phyloP scores from a whole-genome alignment of 2,797 vertebrate species.

The Dermochelys coriacea region DNA sequence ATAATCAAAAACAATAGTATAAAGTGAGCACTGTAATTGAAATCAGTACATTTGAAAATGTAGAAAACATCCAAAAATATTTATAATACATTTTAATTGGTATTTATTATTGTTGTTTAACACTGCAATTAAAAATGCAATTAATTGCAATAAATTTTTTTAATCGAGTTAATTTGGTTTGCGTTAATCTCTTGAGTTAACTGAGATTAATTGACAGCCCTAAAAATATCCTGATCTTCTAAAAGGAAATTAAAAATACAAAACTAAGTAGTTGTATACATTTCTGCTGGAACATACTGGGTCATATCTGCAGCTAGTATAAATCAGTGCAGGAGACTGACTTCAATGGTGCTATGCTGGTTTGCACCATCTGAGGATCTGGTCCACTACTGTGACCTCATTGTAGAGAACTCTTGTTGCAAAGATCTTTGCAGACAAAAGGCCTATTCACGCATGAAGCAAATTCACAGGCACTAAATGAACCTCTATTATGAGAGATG shows the following conservation, averaged over 20 bases:
- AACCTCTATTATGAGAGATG: background rate
- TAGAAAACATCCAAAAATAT: no score
- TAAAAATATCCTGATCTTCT: rapidly evolving
- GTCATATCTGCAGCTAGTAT: background rate
- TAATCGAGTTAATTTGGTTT: background rate
- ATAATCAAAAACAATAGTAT: no score
- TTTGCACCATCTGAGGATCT: background rate
- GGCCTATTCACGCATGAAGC: background rate
- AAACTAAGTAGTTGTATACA: background rate
- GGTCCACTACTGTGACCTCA: background rate
- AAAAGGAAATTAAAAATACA: background rate
- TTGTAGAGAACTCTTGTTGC: background rate
- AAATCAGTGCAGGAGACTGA: background rate
- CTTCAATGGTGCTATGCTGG: background rate
- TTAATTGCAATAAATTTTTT: no score
- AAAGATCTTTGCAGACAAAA: background rate
- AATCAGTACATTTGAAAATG: no score
- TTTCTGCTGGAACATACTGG: background rate
- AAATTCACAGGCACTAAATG: background rate
- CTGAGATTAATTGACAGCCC: background rate
- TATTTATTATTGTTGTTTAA: no score
- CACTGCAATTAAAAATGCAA: no score
- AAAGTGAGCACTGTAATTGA: no score
- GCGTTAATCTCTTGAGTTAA: background rate
- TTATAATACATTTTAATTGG: no score